These are phyloP conservation scores for Cyprinodon tularosa DNA, from an alignment of 2,113 vertebrate species.

Conservation along the genomic window DNA sequence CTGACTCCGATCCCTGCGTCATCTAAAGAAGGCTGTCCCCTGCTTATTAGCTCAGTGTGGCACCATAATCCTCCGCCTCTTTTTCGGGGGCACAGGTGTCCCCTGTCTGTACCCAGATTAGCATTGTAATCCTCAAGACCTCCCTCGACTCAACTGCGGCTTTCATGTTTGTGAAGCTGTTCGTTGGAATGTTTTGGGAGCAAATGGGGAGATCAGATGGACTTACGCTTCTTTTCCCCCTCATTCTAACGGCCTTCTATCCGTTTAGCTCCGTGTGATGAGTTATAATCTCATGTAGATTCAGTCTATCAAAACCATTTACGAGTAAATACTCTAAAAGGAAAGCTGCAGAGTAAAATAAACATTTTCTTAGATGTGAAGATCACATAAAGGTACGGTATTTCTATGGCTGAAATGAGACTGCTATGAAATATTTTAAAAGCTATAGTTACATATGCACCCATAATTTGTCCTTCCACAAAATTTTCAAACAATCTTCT, in stretches of 20 bases:
- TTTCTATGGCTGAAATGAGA: neutral
- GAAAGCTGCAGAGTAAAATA: neutral
- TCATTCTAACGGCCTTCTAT: constrained; percentile 46
- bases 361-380: too few species aligned
- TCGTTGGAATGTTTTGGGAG: constrained; percentile 50
- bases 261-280: constrained; percentile 7
- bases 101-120: constrained; percentile 80
- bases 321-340: neutral
- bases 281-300: neutral
- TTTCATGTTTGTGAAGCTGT: constrained; percentile 70
- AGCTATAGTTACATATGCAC: neutral
- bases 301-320: neutral
- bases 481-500: too few species aligned
- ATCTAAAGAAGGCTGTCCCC: constrained; percentile 42
- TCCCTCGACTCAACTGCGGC: constrained; percentile 32
- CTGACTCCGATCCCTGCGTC: constrained; percentile 14
- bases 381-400: too few species aligned
- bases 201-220: constrained; percentile 52
- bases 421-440: neutral
- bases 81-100: constrained; percentile 78
- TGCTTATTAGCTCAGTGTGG: constrained; percentile 72
- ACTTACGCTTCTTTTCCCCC: constrained; percentile 25
- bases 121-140: constrained; percentile 72
- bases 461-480: too few species aligned
- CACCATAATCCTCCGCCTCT: constrained; percentile 72